Base-by-base conservation (phyloP, 2,888 invertebrate species). In the Athalia rosae region DNA sequence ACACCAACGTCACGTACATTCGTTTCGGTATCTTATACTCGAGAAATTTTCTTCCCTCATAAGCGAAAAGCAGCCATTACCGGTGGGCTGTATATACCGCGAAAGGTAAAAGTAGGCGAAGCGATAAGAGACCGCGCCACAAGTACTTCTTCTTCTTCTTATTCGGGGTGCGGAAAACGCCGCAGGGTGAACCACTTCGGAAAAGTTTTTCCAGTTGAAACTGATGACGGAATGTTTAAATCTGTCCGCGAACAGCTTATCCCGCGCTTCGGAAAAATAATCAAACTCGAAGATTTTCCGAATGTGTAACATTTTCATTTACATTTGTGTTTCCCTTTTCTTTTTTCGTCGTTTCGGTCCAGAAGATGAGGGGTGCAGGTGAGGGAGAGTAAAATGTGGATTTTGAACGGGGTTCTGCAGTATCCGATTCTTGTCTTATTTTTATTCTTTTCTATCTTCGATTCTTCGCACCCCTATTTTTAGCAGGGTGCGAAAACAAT, bases 51-150 rank as follows among this genome's bases (percentile, higher is more conserved):
- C 43, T 56, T n/a, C 43, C 43, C 13, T 71, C 7, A 13, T 7
- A 53, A 11, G 56, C 43, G 53, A 41, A 67, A 53, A 45, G 9
- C 61, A 48, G 71, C 71, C 74, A 62, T 74, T 74, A 74, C 41
- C 41, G 28, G 28, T 28, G 28, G 28, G 28, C 28, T 28, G 28
- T 28, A 2, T n/a, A n/a, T n/a, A n/a, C n/a, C n/a, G n/a, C n/a
- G n/a, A n/a, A n/a, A n/a, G n/a, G n/a, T 28, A 28, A 28, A 28
- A 28, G 28, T 28, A 28, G 28, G 28, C 28, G 28, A 28, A 28
- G 61, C 13, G 74, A 74, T 74, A 74, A 74, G 61, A 61, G 47
- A 48, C 47, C 48, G 47, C 61, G 61, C 28, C 28, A 28, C 28
- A 28, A 28, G 48, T 74, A 28, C 47, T 48, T 74, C 41, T 71